A percentile compares a stretch with the other conserved stretches of the same genome.
phyloP scores from a whole-genome alignment of 1,140 invertebrate species.

The Microplitis demolitor region DNA sequence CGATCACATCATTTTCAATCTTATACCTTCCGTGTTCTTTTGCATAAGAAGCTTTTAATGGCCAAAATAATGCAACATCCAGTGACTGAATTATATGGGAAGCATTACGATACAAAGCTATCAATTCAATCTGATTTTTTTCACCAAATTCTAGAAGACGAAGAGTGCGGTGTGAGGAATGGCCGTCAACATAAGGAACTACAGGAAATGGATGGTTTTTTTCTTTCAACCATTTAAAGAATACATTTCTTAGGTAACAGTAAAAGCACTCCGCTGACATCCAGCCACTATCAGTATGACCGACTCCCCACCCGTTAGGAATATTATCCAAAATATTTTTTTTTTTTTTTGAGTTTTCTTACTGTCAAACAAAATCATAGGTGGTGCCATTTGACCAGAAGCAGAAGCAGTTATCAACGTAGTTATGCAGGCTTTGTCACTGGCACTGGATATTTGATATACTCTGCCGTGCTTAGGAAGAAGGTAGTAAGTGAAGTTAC shows the following conservation, averaged over 20 bases:
- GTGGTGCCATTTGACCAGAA: conserved; percentile 36
- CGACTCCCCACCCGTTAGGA: too few relatives aligned
- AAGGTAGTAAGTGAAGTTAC: too few relatives aligned
- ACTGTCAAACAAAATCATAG: conserved; percentile 40
- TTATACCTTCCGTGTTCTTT: conserved; percentile 36
- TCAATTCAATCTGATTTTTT: conserved; percentile 41
- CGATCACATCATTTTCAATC: conserved; percentile 15
- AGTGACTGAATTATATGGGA: conserved; percentile 49
- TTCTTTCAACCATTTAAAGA: conserved; percentile 38
- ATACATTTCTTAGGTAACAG: conserved; percentile 43
- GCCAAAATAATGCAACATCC: conserved; percentile 48
- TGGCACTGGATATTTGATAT: conserved; percentile 41
- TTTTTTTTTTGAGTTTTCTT: conserved; percentile 33
- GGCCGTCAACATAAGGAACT: conserved; percentile 45
- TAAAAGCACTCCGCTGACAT: conserved; percentile 31
- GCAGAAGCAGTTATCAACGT: conserved; percentile 41
- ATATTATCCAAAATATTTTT: conserved; percentile 26
- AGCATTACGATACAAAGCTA: conserved; percentile 48
- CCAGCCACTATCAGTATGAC: too few relatives aligned
- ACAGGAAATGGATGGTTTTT: conserved; percentile 41
- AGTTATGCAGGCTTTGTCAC: conserved; percentile 44
- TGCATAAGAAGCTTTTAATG: conserved; percentile 43
- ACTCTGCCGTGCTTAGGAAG: too few relatives aligned
- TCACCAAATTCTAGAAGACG: conserved; percentile 38
- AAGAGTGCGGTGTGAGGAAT: conserved; percentile 44